Base-by-base conservation (phyloP, 2,113 vertebrate species). In the Festucalex cinctus region DNA sequence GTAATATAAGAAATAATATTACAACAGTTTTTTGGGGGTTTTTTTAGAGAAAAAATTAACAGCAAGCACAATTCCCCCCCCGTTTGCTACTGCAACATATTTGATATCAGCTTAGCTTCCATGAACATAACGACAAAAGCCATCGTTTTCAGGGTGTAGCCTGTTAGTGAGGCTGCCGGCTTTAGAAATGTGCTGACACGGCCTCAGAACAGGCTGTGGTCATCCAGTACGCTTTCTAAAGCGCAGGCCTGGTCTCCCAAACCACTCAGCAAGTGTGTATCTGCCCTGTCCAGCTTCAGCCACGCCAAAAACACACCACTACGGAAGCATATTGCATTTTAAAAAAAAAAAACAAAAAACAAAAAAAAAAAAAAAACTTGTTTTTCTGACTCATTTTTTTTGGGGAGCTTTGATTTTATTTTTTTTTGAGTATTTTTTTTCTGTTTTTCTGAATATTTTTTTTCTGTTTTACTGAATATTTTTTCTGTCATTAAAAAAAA, bases 161-260 rank as follows among this genome's bases (percentile, higher is more conserved):
- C 78, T 81, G 73, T 75, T 73, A n/a, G 74, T 51, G 75, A 77
- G 72, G 84, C 77, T 71, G 64, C 71, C 70, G 80, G 81, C 85
- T 88, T 78, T 85, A 64, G 54, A 81, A 87, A 89, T 73, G 73
- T 88, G 85, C 86, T 89, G 86, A 88, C 62, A n/a, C 64, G 36
- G 70, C 82, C 78, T 73, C 74, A 83, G 83, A 81, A 73, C 66
- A 56, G 71, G 79, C 76, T 76, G 77, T 19, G 70, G 82, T 79
- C 75, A 73, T 74, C 77, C 78, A 74, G 68, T 69, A 71, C 69
- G 71, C 37, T 73, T 89, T 87, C 77, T 83, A 76, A 88, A 83
- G 70, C 70, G 78, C 80, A 72, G 54, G 67, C 66, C 69, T 59
- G 62, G 69, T 80, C 65, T 72, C 71, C 63, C 76, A 79, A 76